These are phyloP conservation scores for Rhopalosiphum nymphaeae DNA, from an alignment of 2,888 invertebrate genomes.

Conservation along the genomic window DNA sequence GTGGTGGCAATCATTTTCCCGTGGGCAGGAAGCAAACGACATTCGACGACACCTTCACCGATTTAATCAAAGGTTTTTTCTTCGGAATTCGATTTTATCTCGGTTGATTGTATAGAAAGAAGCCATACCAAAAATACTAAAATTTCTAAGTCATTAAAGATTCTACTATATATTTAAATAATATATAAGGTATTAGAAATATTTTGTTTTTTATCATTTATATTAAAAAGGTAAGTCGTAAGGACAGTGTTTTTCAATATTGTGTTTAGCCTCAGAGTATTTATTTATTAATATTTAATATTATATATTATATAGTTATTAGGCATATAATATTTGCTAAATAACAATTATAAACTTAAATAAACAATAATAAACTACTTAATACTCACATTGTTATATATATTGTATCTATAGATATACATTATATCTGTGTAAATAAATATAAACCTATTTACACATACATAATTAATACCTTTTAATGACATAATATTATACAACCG, in stretches of 20 bases:
- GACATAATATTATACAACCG: background rate
- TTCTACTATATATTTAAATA: background rate
- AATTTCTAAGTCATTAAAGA: background rate
- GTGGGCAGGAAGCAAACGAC: conserved; percentile 21
- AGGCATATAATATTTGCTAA: background rate
- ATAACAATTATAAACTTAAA: background rate
- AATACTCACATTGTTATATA: background rate
- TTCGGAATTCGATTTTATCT: conserved; percentile 29
- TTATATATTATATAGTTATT: background rate
- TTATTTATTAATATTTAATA: background rate
- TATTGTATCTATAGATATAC: no score
- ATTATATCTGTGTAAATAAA: no score
- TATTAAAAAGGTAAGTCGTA: background rate
- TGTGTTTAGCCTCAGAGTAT: background rate
- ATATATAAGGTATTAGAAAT: background rate
- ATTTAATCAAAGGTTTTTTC: conserved; percentile 45
- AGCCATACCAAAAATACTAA: background rate
- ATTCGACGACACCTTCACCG: conserved; percentile 41
- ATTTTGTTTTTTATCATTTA: background rate
- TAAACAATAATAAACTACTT: background rate
- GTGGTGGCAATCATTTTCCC: conserved; percentile 37
- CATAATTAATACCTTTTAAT: background rate
- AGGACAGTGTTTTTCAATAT: background rate
- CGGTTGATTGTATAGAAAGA: background rate
- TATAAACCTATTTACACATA: no score